phyloP scores from a whole-genome alignment of 2,797 vertebrate species.

The Rhinophrynus dorsalis region DNA sequence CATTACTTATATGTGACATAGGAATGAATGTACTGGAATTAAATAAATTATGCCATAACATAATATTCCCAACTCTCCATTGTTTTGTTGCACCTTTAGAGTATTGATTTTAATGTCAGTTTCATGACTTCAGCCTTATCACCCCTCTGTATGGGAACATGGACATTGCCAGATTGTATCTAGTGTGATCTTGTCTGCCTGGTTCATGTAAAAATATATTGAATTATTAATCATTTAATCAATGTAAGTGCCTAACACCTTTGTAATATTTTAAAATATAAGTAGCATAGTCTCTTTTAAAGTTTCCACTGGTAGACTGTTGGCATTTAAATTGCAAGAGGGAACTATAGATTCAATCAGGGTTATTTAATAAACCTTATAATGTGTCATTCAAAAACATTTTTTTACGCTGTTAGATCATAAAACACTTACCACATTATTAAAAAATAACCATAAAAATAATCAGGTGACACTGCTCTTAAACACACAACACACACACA shows the following conservation, averaged over 20 bases:
- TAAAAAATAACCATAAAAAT: too few species aligned
- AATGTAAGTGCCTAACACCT: slow-evolving; percentile 35
- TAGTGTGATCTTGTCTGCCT: slow-evolving; percentile 39
- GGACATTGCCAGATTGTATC: slow-evolving; percentile 28
- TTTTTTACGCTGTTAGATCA: too few species aligned
- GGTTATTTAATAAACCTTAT: too few species aligned
- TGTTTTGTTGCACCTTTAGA: slow-evolving; percentile 5
- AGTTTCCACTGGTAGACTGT: neutral
- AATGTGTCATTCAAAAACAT: too few species aligned
- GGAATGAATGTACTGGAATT: too few species aligned
- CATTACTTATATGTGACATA: too few species aligned
- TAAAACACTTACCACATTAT: too few species aligned
- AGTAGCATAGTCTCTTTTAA: slow-evolving; percentile 29
- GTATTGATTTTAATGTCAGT: slow-evolving; percentile 48
- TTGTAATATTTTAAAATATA: slow-evolving; percentile 32
- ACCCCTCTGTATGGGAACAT: slow-evolving; percentile 22
- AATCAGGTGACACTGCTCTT: too few species aligned
- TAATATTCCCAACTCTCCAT: too few species aligned
- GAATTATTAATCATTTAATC: slow-evolving; percentile 44
- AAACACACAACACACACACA: too few species aligned
- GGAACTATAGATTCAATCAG: too few species aligned
- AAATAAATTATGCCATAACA: too few species aligned
- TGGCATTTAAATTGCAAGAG: slow-evolving; percentile 19
- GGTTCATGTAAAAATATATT: slow-evolving; percentile 40
- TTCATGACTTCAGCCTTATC: slow-evolving; percentile 10